Conservation (phyloP, 2,797 vertebrate species). For the Gymnocypris eckloni region DNA sequence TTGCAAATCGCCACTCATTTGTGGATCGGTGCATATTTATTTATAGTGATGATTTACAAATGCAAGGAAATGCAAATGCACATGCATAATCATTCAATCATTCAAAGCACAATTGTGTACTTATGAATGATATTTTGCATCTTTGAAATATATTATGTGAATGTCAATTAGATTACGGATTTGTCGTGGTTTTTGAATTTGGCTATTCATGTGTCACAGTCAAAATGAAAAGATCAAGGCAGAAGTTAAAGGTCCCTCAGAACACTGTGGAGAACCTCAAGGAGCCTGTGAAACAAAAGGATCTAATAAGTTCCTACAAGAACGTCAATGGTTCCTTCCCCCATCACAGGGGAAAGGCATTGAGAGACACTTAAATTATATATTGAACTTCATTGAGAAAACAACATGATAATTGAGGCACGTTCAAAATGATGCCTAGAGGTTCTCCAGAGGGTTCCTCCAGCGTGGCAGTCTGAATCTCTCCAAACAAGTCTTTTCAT, state of each 20-base stretch:
- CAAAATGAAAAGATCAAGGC: neutral
- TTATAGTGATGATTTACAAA: neutral
- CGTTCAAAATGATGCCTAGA: slow-evolving; percentile 4
- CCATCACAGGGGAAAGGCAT: neutral
- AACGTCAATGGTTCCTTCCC: neutral
- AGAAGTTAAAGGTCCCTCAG: neutral
- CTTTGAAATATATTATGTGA: neutral
- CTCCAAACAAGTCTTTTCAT: neutral
- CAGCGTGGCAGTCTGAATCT: neutral
- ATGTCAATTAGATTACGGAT: neutral
- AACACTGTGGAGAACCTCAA: neutral
- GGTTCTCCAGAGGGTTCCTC: slow-evolving; percentile 18
- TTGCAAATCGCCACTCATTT: neutral
- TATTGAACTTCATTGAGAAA: neutral
- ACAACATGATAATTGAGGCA: slow-evolving; percentile 1
- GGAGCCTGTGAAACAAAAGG: neutral
- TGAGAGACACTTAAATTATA: neutral
- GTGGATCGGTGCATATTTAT: neutral
- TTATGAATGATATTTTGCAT: neutral
- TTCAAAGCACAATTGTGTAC: neutral
- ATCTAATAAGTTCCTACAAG: neutral
- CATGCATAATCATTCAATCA: neutral
- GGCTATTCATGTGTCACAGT: neutral
- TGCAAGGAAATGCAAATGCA: neutral
- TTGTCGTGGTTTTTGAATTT: neutral